phyloP scores from a whole-genome alignment of 2,797 vertebrate genomes.

The Myotis pilosus region DNA sequence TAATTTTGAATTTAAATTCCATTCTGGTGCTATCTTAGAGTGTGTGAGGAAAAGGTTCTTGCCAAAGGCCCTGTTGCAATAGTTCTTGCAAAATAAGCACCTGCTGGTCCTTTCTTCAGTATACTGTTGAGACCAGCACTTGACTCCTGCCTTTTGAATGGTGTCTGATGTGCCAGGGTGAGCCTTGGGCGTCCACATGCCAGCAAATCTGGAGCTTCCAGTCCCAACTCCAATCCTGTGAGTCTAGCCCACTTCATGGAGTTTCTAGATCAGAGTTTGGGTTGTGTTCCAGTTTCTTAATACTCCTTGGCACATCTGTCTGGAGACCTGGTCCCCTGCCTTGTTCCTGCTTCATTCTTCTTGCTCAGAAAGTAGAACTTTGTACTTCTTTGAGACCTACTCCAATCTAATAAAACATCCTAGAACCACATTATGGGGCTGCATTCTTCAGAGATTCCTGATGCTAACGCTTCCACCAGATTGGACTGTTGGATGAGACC shows the following conservation, averaged over 20 bases:
- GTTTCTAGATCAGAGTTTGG: not conserved
- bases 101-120: not conserved
- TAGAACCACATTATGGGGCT: not conserved
- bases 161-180: not conserved
- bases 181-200: not conserved
- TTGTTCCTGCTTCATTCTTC: not conserved
- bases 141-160: not conserved
- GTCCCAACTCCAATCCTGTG: not conserved
- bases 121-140: not conserved
- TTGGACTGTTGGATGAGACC: not conserved
- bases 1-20: constrained; percentile 50
- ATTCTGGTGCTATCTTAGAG: not conserved
- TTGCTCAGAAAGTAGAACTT: not conserved
- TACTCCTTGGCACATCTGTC: not conserved
- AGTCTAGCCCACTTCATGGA: no score
- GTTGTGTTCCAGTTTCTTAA: not conserved
- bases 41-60: not conserved
- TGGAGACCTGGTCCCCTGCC: not conserved
- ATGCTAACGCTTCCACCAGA: not conserved
- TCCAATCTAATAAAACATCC: not conserved
- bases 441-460: not conserved
- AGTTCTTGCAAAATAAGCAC: not conserved
- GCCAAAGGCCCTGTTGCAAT: not conserved
- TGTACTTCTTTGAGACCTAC: not conserved
- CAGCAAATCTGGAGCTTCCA: not conserved